Base-by-base conservation (phyloP, 2,113 vertebrate species). In the Tautogolabrus adspersus region DNA sequence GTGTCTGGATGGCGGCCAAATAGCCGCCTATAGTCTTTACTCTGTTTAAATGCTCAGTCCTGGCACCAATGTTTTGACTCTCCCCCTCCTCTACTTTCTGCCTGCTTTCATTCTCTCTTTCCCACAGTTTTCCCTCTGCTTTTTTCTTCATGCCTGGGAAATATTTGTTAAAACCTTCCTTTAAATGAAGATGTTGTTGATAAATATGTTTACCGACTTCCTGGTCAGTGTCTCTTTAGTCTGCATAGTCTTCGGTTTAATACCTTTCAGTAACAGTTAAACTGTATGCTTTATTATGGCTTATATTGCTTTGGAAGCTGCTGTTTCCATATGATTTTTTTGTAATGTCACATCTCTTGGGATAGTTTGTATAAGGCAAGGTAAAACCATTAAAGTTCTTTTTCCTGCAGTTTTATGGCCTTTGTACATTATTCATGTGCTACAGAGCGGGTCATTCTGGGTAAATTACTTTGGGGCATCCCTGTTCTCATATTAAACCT, bases 381-480 rank as follows among this genome's bases (percentile, higher is more conserved):
- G 69, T 83, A 87, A 91, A 88, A 64, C 66, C 72, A 85, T 89
- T 84, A 71, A 84, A 81, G 44, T 88, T 76, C 10, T 73, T 66
- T 67, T 47, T 74, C 72, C 62, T 68, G 72, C 66, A 44, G 66
- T 82, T 87, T 89, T 82, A 81, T 74, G 65, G 67, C 58, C 82
- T 80, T 86, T 68, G 77, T 90, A 68, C 64, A 91, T 91, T 83
- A 93, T 90, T 89, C 78, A 91, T 89, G 51, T 74, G 65, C 61
- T 12, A 68, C 42, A 47, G 49, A 49, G 49, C 47, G 6, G 87
- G 87, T 87, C 75, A 76, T 91, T 82, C 79, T 54, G 40, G 68
- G 71, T 77, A 89, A 91, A 92, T 91, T 72, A 89, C 89, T 90
- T 85, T 73, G 59, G 90, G 83, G 78, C 84, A 87, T 88, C 87